Evolutionary conservation across 2,113 vertebrate genomes (phyloP).

Genomic region (Hippocampus zosterae): DNA sequence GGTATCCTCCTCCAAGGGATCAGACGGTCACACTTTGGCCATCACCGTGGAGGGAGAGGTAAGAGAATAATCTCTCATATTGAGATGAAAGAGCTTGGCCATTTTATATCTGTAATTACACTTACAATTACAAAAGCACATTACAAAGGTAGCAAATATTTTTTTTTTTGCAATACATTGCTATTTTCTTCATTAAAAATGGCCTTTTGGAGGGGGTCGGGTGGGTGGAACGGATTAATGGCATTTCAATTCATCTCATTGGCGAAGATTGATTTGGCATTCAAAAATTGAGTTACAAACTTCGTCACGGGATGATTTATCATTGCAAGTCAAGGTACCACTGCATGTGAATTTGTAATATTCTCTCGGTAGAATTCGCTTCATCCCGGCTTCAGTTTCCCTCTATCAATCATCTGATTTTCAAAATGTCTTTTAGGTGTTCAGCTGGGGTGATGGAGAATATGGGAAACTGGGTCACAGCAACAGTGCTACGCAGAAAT

Average conservation of each 20-base stretch:
- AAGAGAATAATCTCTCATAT: background rate
- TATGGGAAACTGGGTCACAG: slow-evolving; percentile 80
- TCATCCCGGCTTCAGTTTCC: background rate
- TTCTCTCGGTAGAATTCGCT: background rate
- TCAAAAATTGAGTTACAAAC: too few relatives aligned
- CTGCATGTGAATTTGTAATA: background rate
- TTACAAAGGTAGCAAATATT: too few relatives aligned
- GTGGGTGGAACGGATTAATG: too few relatives aligned
- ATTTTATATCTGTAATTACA: too few relatives aligned
- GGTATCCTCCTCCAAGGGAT: slow-evolving; percentile 78
- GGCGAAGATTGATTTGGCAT: too few relatives aligned
- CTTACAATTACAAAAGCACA: too few relatives aligned
- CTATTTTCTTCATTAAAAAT: too few relatives aligned
- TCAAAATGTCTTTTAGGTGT: slow-evolving; percentile 55
- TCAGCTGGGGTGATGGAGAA: slow-evolving; percentile 80
- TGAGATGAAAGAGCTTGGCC: background rate
- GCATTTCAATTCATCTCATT: too few relatives aligned
- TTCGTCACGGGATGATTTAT: too few relatives aligned
- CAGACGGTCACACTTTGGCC: slow-evolving; percentile 77
- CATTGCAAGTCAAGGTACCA: too few relatives aligned
- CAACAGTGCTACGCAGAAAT: slow-evolving; percentile 79
- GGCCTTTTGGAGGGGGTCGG: too few relatives aligned
- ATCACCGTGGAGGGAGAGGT: slow-evolving; percentile 76
- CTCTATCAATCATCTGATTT: background rate
- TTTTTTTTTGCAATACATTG: too few relatives aligned